Evolutionary conservation across 2,888 invertebrate species (phyloP), one percentile per base, ranked within the genome.

Genomic region (Spialia ferax): DNA sequence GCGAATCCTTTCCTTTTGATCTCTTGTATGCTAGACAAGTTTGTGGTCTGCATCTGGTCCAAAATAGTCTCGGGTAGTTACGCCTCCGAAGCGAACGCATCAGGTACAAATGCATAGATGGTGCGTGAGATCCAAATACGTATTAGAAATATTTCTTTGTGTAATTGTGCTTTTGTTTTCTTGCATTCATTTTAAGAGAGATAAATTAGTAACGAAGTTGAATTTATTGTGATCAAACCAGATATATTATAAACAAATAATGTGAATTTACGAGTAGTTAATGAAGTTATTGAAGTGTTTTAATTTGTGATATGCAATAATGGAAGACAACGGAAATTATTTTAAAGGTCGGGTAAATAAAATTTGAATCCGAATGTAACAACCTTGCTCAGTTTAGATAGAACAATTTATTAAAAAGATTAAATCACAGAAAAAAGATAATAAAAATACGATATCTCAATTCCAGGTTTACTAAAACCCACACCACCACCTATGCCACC

Each of bases 401-500:
- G n/a, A 38, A 6, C 35, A 11, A 3, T 5, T 38, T 11, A n/a
- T 4, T 38, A 38, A 42, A 42, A 42, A 42, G 6, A 15, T 15
- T 42, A 1, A 7, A 15, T 8, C 7, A 15, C 45, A 45, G 18
- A 42, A 42, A 7, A 42, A 15, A 1, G 2, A 42, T 2, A 18
- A 15, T 1, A 8, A 42, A 15, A 42, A 8, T 15, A 18, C 20
- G 4, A 48, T 48, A 48, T 11, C 8, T 10, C 20, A 10, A 50
- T 72, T 70, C 38, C 82, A 88, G 94, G 94, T 78, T 83, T 94
- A 72, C 78, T 93, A 22, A 94, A 93, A 68, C 94, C 94, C 5
- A 83, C 93, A 32, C 95, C 95, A 23, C 95, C 95, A 57, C 95
- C 95, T 69, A 96, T 96, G 82, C 96, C 97, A 4, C 96, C 96